phyloP scores from a whole-genome alignment of 2,888 invertebrate species.

The Aspidiotus rigidus region DNA sequence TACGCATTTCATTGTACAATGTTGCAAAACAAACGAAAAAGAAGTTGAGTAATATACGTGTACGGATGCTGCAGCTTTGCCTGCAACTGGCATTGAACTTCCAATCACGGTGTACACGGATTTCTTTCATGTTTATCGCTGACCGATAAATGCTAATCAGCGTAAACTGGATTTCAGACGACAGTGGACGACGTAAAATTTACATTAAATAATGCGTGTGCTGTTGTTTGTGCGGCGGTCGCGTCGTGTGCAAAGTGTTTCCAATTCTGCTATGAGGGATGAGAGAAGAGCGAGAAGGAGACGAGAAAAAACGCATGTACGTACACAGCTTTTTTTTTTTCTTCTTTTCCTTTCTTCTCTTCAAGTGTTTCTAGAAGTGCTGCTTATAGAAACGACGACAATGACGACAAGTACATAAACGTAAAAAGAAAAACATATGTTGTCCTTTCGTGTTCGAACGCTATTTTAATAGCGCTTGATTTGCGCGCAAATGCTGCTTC shows the following conservation, averaged over 20 bases:
- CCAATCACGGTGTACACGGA: not conserved
- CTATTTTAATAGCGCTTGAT: conserved; percentile 21
- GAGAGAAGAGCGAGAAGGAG: conserved; percentile 11
- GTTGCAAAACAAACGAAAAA: no score
- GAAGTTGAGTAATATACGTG: no score
- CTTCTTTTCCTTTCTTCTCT: no score
- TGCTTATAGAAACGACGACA: not conserved
- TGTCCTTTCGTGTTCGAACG: conserved; percentile 20
- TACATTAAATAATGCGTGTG: conserved; percentile 29
- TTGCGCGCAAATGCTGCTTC: not conserved
- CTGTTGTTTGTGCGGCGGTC: not conserved
- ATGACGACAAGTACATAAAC: not conserved
- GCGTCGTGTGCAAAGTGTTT: conserved; percentile 14
- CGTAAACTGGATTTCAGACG: conserved; percentile 30
- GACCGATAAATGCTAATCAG: conserved; percentile 28
- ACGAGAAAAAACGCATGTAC: conserved; percentile 5
- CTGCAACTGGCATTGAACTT: not conserved
- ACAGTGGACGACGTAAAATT: conserved; percentile 24
- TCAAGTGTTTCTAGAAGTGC: no score
- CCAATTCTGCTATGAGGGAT: conserved; percentile 3
- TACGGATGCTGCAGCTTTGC: not conserved
- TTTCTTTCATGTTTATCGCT: not conserved
- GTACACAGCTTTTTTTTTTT: no score
- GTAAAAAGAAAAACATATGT: conserved; percentile 16
- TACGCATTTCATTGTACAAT: no score